These are phyloP conservation scores for Meriones unguiculatus DNA, from an alignment of 2,113 vertebrate species.

Conservation along the genomic window DNA sequence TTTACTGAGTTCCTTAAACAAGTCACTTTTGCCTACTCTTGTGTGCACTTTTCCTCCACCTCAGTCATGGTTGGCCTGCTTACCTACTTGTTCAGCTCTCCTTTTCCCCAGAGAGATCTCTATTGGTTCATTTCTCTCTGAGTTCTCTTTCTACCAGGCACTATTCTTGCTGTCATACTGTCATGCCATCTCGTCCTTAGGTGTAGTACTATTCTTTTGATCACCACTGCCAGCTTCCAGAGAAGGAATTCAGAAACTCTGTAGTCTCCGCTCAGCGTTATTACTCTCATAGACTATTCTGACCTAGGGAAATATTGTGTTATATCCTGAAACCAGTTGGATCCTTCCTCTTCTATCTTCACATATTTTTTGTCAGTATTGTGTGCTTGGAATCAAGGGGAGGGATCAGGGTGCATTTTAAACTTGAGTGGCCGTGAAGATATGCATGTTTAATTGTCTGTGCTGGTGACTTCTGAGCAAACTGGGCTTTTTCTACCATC, in stretches of 20 bases:
- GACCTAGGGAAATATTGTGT: not conserved
- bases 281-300: not conserved
- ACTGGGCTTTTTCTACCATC: not conserved
- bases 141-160: not conserved
- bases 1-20: not conserved
- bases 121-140: not conserved
- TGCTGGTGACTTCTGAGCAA: not conserved
- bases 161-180: not conserved
- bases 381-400: slow-evolving; percentile 6
- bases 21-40: not conserved
- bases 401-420: not conserved
- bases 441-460: slow-evolving; percentile 1
- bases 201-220: not conserved
- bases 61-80: not conserved
- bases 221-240: not conserved
- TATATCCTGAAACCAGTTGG: slow-evolving; percentile 40
- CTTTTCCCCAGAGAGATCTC: not conserved
- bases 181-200: not conserved
- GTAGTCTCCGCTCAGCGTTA: not conserved
- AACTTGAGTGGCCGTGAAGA: not conserved
- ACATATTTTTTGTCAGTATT: not conserved
- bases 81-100: not conserved
- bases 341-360: not conserved
- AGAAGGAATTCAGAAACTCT: not conserved
- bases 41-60: not conserved